Percentiles rank a stretch among this genome's conserved stretches.
Conservation (phyloP, 2,888 invertebrate species). For the Sphaeridia pumilis region DNA sequence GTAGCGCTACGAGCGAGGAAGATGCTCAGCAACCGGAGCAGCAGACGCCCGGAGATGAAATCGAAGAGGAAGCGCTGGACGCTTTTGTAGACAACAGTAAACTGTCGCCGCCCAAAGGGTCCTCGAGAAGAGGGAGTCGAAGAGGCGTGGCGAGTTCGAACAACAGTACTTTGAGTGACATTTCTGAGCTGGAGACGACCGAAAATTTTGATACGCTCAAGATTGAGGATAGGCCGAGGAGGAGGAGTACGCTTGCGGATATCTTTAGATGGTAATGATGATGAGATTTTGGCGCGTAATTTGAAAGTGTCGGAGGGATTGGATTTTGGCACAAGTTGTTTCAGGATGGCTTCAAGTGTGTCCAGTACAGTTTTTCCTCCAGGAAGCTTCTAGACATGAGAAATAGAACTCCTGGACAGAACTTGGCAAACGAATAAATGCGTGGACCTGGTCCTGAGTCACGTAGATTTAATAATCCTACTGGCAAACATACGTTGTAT, state of each 20-base stretch:
- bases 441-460: background rate
- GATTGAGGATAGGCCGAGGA: constrained; percentile 29
- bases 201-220: constrained; percentile 19
- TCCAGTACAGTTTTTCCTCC: background rate
- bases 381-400: background rate
- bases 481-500: too few relatives aligned
- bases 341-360: background rate
- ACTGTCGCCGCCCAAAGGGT: constrained; percentile 16
- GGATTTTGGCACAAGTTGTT: background rate
- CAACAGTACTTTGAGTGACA: constrained; percentile 31
- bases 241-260: constrained; percentile 36
- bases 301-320: background rate
- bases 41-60: background rate
- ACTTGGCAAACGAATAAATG: background rate
- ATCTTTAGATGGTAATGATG: constrained; percentile 35
- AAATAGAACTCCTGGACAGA: background rate
- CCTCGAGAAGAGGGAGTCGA: constrained; percentile 19
- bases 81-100: background rate
- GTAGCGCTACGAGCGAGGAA: background rate
- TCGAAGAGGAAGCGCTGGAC: too few relatives aligned
- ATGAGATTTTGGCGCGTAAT: background rate
- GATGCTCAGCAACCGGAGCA: background rate
- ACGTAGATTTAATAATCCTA: background rate
- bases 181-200: constrained; percentile 26
- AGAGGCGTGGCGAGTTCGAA: constrained; percentile 13